A percentile compares a stretch with the other conserved stretches of the same genome.
These are phyloP conservation scores for Thamnophis sirtalis DNA, from an alignment of 2,113 vertebrate species.

Conservation along the genomic window DNA sequence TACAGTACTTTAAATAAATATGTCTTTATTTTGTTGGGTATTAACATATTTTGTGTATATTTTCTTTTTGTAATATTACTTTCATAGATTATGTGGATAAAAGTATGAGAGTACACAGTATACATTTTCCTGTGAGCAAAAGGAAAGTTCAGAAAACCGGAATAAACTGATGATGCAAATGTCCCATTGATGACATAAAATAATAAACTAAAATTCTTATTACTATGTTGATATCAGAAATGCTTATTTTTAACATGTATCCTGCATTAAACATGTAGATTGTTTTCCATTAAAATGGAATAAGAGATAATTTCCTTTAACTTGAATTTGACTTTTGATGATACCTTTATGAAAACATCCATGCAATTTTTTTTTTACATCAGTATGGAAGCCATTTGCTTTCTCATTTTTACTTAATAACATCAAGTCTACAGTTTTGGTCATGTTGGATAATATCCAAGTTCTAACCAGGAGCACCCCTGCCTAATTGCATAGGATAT, in stretches of 20 bases:
- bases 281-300: too few relatives aligned
- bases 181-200: background rate
- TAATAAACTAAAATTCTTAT: background rate
- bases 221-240: too few relatives aligned
- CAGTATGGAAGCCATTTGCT: too few relatives aligned
- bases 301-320: too few relatives aligned
- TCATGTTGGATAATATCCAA: background rate
- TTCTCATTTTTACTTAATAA: too few relatives aligned
- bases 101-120: background rate
- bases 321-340: too few relatives aligned
- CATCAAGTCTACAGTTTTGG: background rate
- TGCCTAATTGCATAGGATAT: background rate
- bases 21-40: background rate
- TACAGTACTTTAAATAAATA: slow-evolving; percentile 32
- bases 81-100: slow-evolving; percentile 11
- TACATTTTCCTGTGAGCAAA: background rate
- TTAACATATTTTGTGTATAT: slow-evolving; percentile 27
- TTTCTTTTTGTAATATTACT: background rate
- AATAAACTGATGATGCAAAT: background rate
- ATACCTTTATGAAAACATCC: too few relatives aligned
- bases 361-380: too few relatives aligned
- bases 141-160: background rate
- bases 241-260: too few relatives aligned
- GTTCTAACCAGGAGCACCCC: background rate
- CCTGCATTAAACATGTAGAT: too few relatives aligned